phyloP scores from a whole-genome alignment of 30 jellyfish, hydroid and myxozoan species.

The Pelagia noctiluca region DNA sequence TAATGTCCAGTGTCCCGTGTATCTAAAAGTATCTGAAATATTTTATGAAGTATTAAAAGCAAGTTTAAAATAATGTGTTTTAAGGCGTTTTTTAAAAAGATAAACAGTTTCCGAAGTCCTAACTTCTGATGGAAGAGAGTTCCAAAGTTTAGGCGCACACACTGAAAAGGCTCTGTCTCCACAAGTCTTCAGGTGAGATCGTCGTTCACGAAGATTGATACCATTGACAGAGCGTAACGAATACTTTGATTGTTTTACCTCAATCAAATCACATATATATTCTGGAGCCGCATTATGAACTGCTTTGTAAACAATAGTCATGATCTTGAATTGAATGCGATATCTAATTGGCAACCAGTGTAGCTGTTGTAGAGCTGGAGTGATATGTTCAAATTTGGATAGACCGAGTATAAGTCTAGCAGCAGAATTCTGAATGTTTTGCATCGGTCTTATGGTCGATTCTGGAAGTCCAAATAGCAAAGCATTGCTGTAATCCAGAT shows the following conservation, averaged over 20 bases:
- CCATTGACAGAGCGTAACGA: too few relatives aligned
- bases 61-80: constrained; percentile 18
- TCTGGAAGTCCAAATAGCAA: constrained; percentile 49
- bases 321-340: constrained; percentile 40
- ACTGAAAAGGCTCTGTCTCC: too few relatives aligned
- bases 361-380: constrained; percentile 47
- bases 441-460: constrained; percentile 38
- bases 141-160: too few relatives aligned
- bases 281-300: constrained; percentile 38
- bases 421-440: constrained; percentile 30
- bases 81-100: constrained; percentile 51
- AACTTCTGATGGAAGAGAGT: too few relatives aligned
- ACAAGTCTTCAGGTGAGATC: too few relatives aligned
- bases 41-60: constrained; percentile 14
- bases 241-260: too few relatives aligned
- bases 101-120: constrained; percentile 65
- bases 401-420: constrained; percentile 35
- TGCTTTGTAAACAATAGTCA: constrained; percentile 31
- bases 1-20: too few relatives aligned
- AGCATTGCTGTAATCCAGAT: constrained; percentile 60
- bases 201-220: too few relatives aligned
- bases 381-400: constrained; percentile 26
- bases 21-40: too few relatives aligned
- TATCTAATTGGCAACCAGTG: too few relatives aligned
- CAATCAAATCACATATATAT: constrained; percentile 33